Evolutionary conservation across 2,113 vertebrate species (phyloP).

Genomic region (Cebus imitator): DNA sequence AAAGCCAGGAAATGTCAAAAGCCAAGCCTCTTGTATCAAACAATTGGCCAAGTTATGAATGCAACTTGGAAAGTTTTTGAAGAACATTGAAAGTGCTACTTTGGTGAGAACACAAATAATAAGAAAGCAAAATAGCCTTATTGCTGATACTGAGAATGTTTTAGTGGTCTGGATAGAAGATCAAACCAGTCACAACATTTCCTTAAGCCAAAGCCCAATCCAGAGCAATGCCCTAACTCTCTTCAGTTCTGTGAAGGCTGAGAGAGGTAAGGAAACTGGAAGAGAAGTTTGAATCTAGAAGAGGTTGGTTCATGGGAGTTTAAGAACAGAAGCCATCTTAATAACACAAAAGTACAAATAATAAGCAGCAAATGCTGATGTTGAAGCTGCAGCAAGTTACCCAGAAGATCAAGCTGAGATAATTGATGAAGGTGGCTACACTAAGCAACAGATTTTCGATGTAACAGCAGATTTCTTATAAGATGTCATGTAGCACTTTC

Average conservation of each 20-base stretch:
- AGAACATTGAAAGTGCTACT: neutral
- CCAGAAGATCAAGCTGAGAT: neutral
- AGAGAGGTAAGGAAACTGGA: neutral
- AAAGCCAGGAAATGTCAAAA: neutral
- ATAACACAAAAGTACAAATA: neutral
- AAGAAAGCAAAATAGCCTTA: neutral
- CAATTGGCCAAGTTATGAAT: neutral
- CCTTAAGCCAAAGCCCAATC: neutral
- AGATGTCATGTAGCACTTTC: neutral
- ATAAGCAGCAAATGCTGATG: neutral
- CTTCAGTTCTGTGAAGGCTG: neutral
- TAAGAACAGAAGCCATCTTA: neutral
- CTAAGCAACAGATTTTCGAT: neutral
- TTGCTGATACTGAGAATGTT: neutral
- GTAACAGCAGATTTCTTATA: neutral
- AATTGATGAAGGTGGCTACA: neutral
- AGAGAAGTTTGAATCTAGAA: neutral
- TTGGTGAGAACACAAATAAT: neutral
- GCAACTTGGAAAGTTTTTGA: neutral
- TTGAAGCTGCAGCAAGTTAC: neutral
- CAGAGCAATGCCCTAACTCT: neutral
- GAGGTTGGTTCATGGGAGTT: neutral
- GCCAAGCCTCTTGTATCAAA: neutral
- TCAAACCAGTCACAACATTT: neutral
- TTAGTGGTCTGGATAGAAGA: neutral